A percentile compares a stretch with the other conserved stretches of the same genome.
These are phyloP conservation scores for Hoplias malabaricus DNA, from an alignment of 2,113 vertebrate species.

Conservation along the genomic window DNA sequence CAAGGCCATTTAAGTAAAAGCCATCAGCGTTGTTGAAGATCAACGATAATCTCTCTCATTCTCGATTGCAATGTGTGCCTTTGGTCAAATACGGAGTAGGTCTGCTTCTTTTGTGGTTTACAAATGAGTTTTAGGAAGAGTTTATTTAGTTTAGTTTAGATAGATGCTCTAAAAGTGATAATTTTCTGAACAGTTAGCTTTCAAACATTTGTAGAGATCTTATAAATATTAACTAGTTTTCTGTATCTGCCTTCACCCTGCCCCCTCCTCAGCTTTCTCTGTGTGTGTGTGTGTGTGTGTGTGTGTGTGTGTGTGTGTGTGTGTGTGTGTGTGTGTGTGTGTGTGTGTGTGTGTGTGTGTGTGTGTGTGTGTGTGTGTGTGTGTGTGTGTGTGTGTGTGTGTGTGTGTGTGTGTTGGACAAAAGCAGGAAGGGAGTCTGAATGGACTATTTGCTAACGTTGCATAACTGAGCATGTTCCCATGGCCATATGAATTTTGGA, in stretches of 20 bases:
- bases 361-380: slow-evolving; percentile 42
- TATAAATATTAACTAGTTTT: background rate
- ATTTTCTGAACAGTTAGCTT: background rate
- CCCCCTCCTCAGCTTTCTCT: background rate
- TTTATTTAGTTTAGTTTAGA: background rate
- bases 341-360: slow-evolving; percentile 3
- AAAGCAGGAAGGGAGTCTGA: slow-evolving; percentile 79
- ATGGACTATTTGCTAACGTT: slow-evolving; percentile 72
- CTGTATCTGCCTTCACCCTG: background rate
- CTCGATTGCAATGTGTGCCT: background rate
- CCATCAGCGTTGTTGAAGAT: background rate
- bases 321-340: slow-evolving; percentile 46
- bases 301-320: slow-evolving; percentile 43
- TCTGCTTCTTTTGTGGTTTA: too few species aligned
- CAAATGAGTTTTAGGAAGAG: too few species aligned
- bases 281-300: slow-evolving; percentile 28
- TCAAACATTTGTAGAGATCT: background rate
- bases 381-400: slow-evolving; percentile 14
- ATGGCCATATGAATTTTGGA: slow-evolving; percentile 54
- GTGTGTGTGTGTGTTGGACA: slow-evolving; percentile 62
- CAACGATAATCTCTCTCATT: background rate
- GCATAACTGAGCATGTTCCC: slow-evolving; percentile 71
- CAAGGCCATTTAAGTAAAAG: background rate
- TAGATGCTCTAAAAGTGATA: background rate
- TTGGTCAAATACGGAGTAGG: background rate